Evolutionary conservation across 2,113 vertebrate genomes (phyloP), one percentile per base, ranked within the genome.

Genomic region (Centrocercus urophasianus): DNA sequence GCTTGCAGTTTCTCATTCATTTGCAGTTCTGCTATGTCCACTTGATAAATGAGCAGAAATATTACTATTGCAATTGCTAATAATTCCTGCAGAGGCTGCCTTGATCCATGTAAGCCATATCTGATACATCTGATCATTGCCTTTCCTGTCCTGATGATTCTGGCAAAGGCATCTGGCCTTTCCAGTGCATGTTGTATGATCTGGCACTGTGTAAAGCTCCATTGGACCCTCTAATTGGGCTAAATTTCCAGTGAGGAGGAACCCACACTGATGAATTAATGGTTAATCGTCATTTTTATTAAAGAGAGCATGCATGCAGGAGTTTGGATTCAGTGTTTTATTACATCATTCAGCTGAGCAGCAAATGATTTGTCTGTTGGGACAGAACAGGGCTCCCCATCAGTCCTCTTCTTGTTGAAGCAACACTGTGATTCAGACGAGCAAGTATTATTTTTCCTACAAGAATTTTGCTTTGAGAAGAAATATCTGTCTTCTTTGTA

Each of bases 81-180:
- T 25, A 32, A 52, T 52, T 27, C 34, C 40, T 63, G 3, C 12
- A 54, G 52, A 40, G 25, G 11, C 56, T 56, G 5, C 13, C 30
- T 77, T 8, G 5, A 0, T 60, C 52, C 38, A 3, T 0, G 2
- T 38, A 36, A 70, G 27, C 48, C 3, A 0, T 34, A 16, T 11
- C 64, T 2, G 1, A 32, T 0, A 0, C 19, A n/a, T 21, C 88
- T 18, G n/a, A 84, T 47, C 20, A 74, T 16, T 17, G 12, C 20
- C n/a, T 61, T 75, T n/a, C 0, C 34, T 45, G 11, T 40, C 48
- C 59, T 50, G 32, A 8, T 13, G 57, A 12, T 38, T 21, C 63
- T 88, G 79, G 56, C 22, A 11, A 25, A 15, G 24, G 6, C 56
- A 7, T 42, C 71, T 76, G 19, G 19, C 20, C 8, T 67, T 48